These are phyloP conservation scores for Hippotragus niger DNA, from an alignment of 2,113 vertebrate species.

Conservation along the genomic window DNA sequence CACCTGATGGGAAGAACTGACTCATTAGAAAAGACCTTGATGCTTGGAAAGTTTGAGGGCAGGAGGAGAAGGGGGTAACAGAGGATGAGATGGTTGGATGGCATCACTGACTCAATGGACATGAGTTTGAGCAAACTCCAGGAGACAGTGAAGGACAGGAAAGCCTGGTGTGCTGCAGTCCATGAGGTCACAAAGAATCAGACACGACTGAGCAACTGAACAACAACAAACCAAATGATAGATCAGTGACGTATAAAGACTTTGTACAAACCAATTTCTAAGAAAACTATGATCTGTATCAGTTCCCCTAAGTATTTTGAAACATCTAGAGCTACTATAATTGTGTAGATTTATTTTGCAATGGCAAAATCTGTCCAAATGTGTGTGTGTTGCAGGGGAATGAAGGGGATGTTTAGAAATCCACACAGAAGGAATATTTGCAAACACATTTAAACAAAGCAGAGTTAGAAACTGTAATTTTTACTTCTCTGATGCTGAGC, in stretches of 20 bases:
- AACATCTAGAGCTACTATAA: not conserved
- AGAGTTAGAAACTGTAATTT: not conserved
- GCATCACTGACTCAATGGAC: not conserved
- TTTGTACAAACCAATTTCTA: not conserved
- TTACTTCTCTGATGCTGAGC: not conserved
- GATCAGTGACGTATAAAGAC: not conserved
- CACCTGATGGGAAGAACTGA: not conserved
- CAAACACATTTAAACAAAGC: slow-evolving; percentile 22
- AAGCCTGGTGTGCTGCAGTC: not conserved
- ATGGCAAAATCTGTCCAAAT: slow-evolving; percentile 19
- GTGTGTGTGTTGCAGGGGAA: not conserved
- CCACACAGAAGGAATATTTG: slow-evolving; percentile 12
- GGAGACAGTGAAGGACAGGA: not conserved
- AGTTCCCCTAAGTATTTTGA: not conserved
- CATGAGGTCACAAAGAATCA: not conserved
- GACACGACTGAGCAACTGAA: not conserved
- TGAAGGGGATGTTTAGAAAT: slow-evolving; percentile 1
- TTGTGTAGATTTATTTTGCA: not conserved
- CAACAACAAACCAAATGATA: not conserved
- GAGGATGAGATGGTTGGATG: not conserved
- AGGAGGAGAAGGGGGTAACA: not conserved
- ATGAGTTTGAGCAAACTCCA: not conserved
- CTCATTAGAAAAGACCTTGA: not conserved
- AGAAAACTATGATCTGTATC: not conserved
- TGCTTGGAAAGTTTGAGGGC: not conserved